phyloP scores from a whole-genome alignment of 2,888 invertebrate genomes.

The Myopa testacea region DNA sequence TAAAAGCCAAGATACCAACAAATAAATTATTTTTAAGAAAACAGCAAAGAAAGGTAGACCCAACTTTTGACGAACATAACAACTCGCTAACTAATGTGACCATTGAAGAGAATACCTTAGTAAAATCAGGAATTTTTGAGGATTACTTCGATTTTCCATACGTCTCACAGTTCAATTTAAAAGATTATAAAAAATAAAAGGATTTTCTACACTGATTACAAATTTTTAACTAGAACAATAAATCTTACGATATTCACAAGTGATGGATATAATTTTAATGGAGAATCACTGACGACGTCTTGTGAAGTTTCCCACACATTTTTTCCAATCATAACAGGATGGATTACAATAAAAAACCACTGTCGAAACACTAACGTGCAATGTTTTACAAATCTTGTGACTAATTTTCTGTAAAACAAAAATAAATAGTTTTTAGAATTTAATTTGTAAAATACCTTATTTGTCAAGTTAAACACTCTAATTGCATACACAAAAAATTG shows the following conservation, averaged over 20 bases:
- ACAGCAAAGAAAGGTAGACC: background rate
- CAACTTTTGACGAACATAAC: background rate
- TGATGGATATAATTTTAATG: no score
- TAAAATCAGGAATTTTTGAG: background rate
- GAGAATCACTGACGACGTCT: background rate
- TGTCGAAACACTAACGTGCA: background rate
- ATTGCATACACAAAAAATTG: slow-evolving; percentile 67
- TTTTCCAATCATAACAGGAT: background rate
- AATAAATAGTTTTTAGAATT: background rate
- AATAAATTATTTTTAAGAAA: background rate
- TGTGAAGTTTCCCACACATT: background rate
- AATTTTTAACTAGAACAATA: no score
- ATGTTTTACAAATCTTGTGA: background rate
- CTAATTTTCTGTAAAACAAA: background rate
- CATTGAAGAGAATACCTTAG: background rate
- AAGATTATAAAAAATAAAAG: no score
- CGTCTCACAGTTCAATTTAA: no score
- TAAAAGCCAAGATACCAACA: background rate
- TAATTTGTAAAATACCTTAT: slow-evolving; percentile 51
- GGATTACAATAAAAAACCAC: background rate
- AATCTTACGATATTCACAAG: background rate
- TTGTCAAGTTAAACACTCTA: slow-evolving; percentile 55
- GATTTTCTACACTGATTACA: no score
- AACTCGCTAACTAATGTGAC: background rate
- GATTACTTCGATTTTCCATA: background rate